Base-by-base conservation (phyloP, 2,797 vertebrate species). In the Enteromius viviparus region DNA sequence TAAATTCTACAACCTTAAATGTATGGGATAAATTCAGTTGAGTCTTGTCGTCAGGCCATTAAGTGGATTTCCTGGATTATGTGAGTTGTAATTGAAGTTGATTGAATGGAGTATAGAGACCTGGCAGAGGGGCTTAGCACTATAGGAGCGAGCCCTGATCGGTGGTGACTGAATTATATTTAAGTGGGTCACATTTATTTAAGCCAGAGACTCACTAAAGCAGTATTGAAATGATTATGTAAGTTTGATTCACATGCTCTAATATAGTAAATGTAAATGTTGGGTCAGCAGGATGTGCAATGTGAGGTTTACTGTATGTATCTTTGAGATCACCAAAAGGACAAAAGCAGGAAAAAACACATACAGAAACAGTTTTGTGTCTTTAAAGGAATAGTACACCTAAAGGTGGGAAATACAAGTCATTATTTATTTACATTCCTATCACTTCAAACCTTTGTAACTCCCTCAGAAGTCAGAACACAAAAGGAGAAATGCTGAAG, bases 21-120 rank as follows among this genome's bases (percentile, higher is more conserved):
- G 58, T 34, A 42, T 62, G 29, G n/a, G 23, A 84, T 37, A 71
- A 49, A 84, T 49, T 49, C 29, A 40, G 42, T 71, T 34, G 49
- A 62, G 21, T 53, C 58, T 65, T 58, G 76, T 45, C 42, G 34
- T 71, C 68, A 65, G 47, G 42, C 15, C 49, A 42, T 53, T 37
- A 65, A 83, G 23, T 64, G 51, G 42, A 82, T 85, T 75, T 75
- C 55, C 49, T 68, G 60, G 40, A 84, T 84, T 49, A 45, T 17
- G 32, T 74, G 19, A 45, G 45, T 37, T 81, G 29, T 81, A 80
- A 84, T 69, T 78, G 80, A 78, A 75, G 47, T 10, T 37, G 32
- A 66, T 71, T 71, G 47, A 76, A 65, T 74, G 55, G 23, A 26
- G 70, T 65, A 65, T 51, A 74, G 21, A 19, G 58, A 49, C 32